phyloP scores from a whole-genome alignment of 2,888 invertebrate species.

The Phasia obesa region DNA sequence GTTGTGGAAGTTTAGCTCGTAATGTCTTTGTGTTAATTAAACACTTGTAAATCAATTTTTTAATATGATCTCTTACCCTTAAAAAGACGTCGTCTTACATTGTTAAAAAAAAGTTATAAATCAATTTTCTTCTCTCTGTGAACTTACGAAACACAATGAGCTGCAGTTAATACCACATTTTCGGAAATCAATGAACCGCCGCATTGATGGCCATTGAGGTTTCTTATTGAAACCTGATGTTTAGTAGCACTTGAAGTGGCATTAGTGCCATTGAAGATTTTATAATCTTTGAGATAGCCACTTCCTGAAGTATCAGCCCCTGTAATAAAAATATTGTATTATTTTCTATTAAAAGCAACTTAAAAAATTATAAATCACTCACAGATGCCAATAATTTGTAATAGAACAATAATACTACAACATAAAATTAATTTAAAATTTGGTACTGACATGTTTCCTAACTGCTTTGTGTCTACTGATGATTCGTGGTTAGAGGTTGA shows the following conservation, averaged over 20 bases:
- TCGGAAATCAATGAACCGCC: conserved; percentile 77
- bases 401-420: not conserved
- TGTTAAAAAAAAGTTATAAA: too few species aligned
- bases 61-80: too few species aligned
- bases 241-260: conserved; percentile 70
- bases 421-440: not conserved
- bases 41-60: too few species aligned
- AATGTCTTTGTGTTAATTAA: too few species aligned
- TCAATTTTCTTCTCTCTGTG: too few species aligned
- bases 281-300: conserved; percentile 28
- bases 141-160: conserved; percentile 76
- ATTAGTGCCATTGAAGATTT: conserved; percentile 71
- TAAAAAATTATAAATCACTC: not conserved
- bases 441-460: conserved; percentile 8
- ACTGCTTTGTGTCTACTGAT: too few species aligned
- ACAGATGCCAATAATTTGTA: conserved; percentile 14
- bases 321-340: not conserved
- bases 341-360: not conserved
- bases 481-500: too few species aligned
- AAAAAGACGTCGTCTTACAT: too few species aligned
- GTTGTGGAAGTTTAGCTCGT: too few species aligned
- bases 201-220: conserved; percentile 77
- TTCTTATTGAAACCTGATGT: conserved; percentile 78
- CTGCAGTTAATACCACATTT: conserved; percentile 78
- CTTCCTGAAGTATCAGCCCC: conserved; percentile 13